Evolutionary conservation across 2,888 invertebrate genomes (phyloP), one percentile per base, ranked within the genome.

Genomic region (Melieria crassipennis): DNA sequence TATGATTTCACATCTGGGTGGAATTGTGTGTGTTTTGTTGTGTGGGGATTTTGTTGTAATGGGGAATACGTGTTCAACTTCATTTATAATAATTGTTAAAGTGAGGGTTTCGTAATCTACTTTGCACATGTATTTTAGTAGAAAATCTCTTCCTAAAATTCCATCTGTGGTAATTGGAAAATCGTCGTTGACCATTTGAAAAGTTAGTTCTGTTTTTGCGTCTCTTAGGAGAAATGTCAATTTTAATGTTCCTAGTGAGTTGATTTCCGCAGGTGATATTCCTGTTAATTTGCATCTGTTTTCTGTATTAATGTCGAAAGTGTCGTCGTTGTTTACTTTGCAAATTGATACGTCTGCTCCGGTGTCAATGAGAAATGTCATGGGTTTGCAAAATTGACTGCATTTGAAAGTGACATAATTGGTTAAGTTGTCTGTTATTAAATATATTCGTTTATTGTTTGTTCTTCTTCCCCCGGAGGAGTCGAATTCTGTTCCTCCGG

Each of bases 101-200:
- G 48, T 70, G 16, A 61, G 69, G 9, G 56, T 73, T 55, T 73
- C 69, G 47, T 71, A 73, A 6, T 71, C 71, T 16, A 71, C 64
- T 55, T 69, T 71, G 47, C 66, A 69, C 47, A 60, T 30, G 45
- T 56, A 65, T 61, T 64, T 69, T 7, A 48, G 42, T n/a, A 74
- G 30, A 45, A 72, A 71, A 13, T 72, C 69, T 66, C 69, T 69
- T 43, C 66, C 71, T n/a, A 73, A 10, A 11, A 73, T 71, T 65
- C 71, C 69, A 67, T 71, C 62, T 43, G 69, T 69, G n/a, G 11
- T 64, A 43, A 71, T 71, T 30, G 73, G 71, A 9, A 69, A 69
- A 7, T 64, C 45, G 16, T 69, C 42, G 5, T 30, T 2, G 6
- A 73, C 67, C 30, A 70, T 3, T 9, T 70, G 73, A 13, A 73